phyloP scores from a whole-genome alignment of 2,797 vertebrate species.

The Phaenicophaeus curvirostris region DNA sequence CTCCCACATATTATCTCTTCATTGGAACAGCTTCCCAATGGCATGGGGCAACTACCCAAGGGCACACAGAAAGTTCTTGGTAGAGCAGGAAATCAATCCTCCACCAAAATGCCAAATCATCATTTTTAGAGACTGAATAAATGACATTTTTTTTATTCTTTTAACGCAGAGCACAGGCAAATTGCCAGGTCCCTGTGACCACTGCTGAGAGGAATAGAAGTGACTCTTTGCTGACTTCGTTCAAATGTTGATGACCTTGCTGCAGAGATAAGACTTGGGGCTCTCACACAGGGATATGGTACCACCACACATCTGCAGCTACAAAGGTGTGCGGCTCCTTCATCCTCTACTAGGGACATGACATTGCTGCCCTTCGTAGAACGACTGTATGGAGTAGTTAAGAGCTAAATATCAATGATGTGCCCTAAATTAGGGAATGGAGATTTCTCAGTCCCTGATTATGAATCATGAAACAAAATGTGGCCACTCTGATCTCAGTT shows the following conservation, averaged over 20 bases:
- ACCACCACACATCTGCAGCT: not conserved
- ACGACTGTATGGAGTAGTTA: not conserved
- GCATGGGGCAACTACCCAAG: not conserved
- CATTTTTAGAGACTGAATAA: not conserved
- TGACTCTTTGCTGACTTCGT: not conserved
- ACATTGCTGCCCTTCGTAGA: not conserved
- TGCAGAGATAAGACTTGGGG: not conserved
- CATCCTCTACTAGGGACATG: not conserved
- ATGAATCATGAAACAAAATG: not conserved
- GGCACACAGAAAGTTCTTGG: not conserved
- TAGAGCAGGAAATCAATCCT: not conserved
- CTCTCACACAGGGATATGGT: not conserved
- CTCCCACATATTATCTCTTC: not conserved
- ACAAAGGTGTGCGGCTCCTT: not conserved
- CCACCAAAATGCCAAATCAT: not conserved
- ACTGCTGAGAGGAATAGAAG: not conserved
- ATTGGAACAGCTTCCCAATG: not conserved
- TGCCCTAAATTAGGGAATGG: not conserved
- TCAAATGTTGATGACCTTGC: not conserved
- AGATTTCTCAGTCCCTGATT: not conserved
- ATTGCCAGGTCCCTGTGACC: accelerated
- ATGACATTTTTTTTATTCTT: not conserved
- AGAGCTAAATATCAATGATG: not conserved
- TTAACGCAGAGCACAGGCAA: not conserved
- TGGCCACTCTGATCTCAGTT: not conserved